Conservation (phyloP, 2,888 invertebrate species). For the Ischnura elegans region DNA sequence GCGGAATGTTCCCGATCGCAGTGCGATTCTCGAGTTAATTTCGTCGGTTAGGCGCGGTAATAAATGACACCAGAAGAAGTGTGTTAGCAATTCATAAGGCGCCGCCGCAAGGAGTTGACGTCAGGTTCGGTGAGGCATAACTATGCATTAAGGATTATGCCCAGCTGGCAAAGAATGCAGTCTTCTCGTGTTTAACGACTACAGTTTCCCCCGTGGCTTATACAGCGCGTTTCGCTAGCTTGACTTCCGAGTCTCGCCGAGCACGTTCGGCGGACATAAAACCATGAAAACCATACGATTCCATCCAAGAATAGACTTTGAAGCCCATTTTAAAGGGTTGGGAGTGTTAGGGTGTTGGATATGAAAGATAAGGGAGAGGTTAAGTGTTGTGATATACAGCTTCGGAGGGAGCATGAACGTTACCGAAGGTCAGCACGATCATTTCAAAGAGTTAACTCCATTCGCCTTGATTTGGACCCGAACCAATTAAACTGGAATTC, state of each 20-base stretch:
- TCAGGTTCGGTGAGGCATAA: not conserved
- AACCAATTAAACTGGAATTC: no score
- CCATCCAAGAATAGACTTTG: not conserved
- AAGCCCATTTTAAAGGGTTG: not conserved
- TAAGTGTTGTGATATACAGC: no score
- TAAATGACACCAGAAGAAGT: not conserved
- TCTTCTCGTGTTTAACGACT: not conserved
- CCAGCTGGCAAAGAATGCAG: not conserved
- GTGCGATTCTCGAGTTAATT: not conserved
- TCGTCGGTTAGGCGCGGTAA: not conserved
- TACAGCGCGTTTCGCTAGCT: not conserved
- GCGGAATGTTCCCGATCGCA: not conserved
- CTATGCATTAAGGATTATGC: not conserved
- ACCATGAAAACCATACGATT: not conserved
- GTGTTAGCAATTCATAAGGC: not conserved
- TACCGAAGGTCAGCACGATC: no score
- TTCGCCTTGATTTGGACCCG: no score
- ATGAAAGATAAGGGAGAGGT: no score
- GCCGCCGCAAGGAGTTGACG: not conserved
- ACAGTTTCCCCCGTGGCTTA: not conserved
- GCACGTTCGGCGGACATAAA: not conserved
- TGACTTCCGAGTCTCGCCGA: not conserved
- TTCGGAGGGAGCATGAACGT: no score
- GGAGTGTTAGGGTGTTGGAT: no score
- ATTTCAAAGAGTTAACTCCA: no score